phyloP scores from a whole-genome alignment of 2,113 vertebrate species.

The Syrmaticus mikado region DNA sequence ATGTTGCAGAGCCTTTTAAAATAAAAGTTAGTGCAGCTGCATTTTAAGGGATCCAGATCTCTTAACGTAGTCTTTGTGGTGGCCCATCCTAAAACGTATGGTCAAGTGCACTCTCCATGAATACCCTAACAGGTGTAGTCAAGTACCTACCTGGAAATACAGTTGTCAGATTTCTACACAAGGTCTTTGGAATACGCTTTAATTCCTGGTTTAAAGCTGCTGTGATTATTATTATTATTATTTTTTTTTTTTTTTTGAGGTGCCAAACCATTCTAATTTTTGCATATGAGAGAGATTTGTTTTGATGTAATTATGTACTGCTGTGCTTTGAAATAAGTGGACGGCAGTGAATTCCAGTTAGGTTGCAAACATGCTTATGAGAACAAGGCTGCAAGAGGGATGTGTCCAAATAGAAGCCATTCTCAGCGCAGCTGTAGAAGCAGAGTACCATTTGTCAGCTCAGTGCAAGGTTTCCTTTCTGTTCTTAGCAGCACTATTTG shows the following conservation, averaged over 20 bases:
- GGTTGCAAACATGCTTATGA: not conserved
- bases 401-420: not conserved
- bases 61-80: not conserved
- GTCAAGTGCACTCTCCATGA: not conserved
- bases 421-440: not conserved
- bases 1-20: not conserved
- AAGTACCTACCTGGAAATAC: not conserved
- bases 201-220: not conserved
- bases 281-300: fast-evolving
- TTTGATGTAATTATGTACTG: not conserved
- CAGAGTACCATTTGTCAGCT: not conserved
- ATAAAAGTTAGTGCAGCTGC: not conserved
- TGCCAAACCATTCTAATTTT: not conserved
- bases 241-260: not conserved
- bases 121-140: not conserved
- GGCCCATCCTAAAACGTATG: not conserved
- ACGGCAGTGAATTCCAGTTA: not conserved
- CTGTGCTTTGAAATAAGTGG: not conserved
- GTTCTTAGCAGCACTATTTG: not conserved
- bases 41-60: not conserved
- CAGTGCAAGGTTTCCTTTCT: not conserved
- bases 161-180: not conserved
- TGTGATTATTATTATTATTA: not conserved
- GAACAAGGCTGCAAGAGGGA: fast-evolving
- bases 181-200: not conserved